phyloP scores from a whole-genome alignment of 2,113 vertebrate species.

The Syngnathus floridae region DNA sequence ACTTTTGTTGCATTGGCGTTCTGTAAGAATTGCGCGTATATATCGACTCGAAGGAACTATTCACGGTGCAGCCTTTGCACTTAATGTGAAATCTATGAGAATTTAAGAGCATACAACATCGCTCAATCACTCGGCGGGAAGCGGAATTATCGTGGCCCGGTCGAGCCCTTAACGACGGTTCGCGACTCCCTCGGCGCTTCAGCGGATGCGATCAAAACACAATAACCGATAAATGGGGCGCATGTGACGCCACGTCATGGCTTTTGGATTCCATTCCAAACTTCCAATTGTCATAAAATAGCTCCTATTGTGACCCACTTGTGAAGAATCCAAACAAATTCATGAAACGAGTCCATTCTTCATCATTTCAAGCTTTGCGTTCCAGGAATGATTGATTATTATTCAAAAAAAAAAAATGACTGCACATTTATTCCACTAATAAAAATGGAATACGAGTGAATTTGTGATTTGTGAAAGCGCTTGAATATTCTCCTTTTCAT shows the following conservation, averaged over 20 bases:
- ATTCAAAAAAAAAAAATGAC: not conserved
- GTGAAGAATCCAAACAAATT: too few species aligned
- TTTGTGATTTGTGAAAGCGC: conserved; percentile 3
- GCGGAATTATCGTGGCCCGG: not conserved
- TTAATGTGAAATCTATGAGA: conserved; percentile 25
- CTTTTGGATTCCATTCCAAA: too few species aligned
- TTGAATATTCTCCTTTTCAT: conserved; percentile 20
- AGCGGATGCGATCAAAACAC: not conserved
- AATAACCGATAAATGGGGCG: not conserved
- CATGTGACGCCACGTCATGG: not conserved
- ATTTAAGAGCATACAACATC: not conserved
- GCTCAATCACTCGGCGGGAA: not conserved
- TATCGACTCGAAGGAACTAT: conserved; percentile 21
- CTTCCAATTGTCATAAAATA: too few species aligned
- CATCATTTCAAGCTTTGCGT: not conserved
- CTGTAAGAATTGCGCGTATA: not conserved
- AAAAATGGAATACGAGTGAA: not conserved
- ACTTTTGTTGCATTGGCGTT: conserved; percentile 16
- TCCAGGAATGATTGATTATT: not conserved
- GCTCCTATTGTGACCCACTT: too few species aligned
- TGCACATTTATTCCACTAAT: not conserved
- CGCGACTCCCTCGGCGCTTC: not conserved
- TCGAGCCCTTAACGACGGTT: not conserved
- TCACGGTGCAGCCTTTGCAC: not conserved
- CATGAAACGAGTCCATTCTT: not conserved